Percentiles rank a stretch among this genome's conserved stretches.
phyloP scores from a whole-genome alignment of 2,113 vertebrate genomes.

The Bambusicola thoracicus region DNA sequence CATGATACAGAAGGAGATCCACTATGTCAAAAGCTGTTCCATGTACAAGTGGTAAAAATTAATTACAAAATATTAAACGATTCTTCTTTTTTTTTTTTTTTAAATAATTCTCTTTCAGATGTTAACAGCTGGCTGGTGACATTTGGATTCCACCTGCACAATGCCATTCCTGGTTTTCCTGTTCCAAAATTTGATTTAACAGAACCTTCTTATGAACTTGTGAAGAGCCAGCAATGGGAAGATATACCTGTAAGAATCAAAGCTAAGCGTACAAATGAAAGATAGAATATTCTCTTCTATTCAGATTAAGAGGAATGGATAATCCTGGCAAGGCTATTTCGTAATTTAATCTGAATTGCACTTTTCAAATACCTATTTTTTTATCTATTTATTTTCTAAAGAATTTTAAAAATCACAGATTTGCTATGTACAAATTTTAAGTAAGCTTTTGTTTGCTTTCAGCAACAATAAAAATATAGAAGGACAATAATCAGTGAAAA shows the following conservation, averaged over 20 bases:
- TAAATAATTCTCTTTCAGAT: conserved; percentile 78
- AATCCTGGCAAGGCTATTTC: background rate
- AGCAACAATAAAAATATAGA: conserved; percentile 42
- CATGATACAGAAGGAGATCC: background rate
- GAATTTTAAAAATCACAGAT: background rate
- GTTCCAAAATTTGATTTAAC: conserved; percentile 93
- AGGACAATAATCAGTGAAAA: conserved; percentile 54
- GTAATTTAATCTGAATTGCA: background rate
- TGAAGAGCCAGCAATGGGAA: conserved; percentile 96
- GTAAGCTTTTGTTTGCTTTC: conserved; percentile 48
- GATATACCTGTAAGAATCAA: conserved; percentile 89
- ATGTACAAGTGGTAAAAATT: background rate
- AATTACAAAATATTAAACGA: background rate
- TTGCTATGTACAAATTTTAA: conserved; percentile 24
- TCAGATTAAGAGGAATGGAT: background rate
- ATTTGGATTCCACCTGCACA: conserved; percentile 98
- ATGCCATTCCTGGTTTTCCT: conserved; percentile 95
- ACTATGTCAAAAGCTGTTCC: background rate
- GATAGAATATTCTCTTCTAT: background rate
- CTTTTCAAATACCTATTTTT: background rate
- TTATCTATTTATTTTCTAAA: background rate
- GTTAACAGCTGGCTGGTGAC: conserved; percentile 99
- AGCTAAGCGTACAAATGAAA: background rate
- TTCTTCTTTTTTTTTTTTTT: background rate
- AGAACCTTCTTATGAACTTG: conserved; percentile 92